Percentiles rank a stretch among this genome's conserved stretches.
Evolutionary conservation across 2,113 vertebrate genomes (phyloP).

Genomic region (mouse (Mus musculus)): GRCm39 chrX:119307501-119308000

Average conservation of each 20-base stretch:
- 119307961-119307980: background rate
- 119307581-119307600: background rate
- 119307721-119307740: background rate
- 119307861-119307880: background rate
- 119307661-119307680: background rate
- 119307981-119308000: background rate
- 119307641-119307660: background rate
- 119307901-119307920: background rate
- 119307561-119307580: background rate
- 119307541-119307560: too few species aligned
- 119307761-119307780: background rate
- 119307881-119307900: background rate
- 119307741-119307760: background rate
- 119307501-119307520: background rate
- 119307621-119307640: background rate
- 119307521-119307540: background rate
- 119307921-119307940: background rate
- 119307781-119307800: background rate
- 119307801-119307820: background rate
- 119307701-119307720: constrained; percentile 11
- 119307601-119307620: background rate
- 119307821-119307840: background rate
- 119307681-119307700: background rate
- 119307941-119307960: background rate
- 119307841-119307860: background rate